A percentile compares a stretch with the other conserved stretches of the same genome.
These are phyloP conservation scores for Lypha dubia DNA, from an alignment of 2,888 invertebrate species.

Conservation along the genomic window DNA sequence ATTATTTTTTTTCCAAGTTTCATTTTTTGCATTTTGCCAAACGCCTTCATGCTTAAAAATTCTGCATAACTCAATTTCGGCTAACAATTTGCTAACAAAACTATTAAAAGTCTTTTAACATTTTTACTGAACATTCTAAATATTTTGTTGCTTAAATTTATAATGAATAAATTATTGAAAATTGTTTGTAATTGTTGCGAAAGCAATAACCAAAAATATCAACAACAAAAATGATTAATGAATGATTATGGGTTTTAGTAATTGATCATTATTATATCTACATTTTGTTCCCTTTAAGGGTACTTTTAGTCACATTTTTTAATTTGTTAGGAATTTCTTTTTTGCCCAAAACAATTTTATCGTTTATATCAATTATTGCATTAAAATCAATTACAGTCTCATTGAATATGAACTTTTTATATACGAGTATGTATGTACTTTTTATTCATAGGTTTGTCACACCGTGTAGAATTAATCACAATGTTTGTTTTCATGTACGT, in stretches of 20 bases:
- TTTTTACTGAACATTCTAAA: slow-evolving; percentile 64
- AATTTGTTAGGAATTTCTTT: too few species aligned
- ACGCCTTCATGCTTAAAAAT: slow-evolving; percentile 55
- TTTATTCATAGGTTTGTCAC: too few species aligned
- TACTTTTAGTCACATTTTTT: background rate
- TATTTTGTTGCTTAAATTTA: slow-evolving; percentile 46
- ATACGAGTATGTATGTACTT: too few species aligned
- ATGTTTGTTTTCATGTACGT: too few species aligned
- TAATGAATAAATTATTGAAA: slow-evolving; percentile 53
- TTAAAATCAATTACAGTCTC: too few species aligned
- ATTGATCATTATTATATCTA: slow-evolving; percentile 1
- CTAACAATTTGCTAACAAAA: slow-evolving; percentile 26
- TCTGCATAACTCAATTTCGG: slow-evolving; percentile 27
- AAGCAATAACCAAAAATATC: background rate
- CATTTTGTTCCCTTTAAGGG: background rate
- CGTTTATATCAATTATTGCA: too few species aligned
- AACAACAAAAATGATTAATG: background rate
- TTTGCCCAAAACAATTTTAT: too few species aligned
- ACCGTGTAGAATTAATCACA: too few species aligned
- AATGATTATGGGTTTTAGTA: slow-evolving; percentile 1
- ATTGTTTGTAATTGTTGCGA: slow-evolving; percentile 30
- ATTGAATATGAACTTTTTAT: too few species aligned
- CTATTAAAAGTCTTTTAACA: slow-evolving; percentile 31
- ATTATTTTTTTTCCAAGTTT: too few species aligned
- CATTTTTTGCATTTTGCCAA: slow-evolving; percentile 13